Percentiles rank a stretch among this genome's conserved stretches.
Evolutionary conservation across 2,888 invertebrate genomes (phyloP).

Genomic region (Phymatocera aterrima): DNA sequence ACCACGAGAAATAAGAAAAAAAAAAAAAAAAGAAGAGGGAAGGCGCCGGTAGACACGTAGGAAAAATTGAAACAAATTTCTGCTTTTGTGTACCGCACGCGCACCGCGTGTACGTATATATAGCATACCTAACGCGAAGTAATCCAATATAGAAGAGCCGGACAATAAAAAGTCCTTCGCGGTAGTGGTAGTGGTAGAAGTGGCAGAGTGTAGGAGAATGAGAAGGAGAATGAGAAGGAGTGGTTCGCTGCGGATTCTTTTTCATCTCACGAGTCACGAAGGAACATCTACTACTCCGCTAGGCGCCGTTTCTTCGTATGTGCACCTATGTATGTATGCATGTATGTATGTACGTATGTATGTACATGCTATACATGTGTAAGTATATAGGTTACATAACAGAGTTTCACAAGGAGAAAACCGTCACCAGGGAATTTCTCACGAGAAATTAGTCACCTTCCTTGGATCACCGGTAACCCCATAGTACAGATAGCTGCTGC

Average conservation of each 20-base stretch:
- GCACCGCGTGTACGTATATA: no score
- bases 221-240: slow-evolving; percentile 14
- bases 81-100: slow-evolving; percentile 31
- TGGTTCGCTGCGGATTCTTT: slow-evolving; percentile 23
- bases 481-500: no score
- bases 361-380: no score
- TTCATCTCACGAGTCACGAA: background rate
- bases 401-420: background rate
- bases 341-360: no score
- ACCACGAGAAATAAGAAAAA: no score
- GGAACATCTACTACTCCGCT: background rate
- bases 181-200: slow-evolving; percentile 12
- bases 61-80: slow-evolving; percentile 53
- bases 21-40: background rate
- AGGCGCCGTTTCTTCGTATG: background rate
- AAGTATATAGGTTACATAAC: no score
- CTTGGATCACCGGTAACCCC: background rate
- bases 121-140: no score
- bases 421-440: slow-evolving; percentile 20
- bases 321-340: background rate
- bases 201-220: background rate
- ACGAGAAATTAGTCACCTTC: slow-evolving; percentile 31
- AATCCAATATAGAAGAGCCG: slow-evolving; percentile 39
- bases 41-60: slow-evolving; percentile 2
- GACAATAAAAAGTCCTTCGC: slow-evolving; percentile 34